A percentile compares a stretch with the other conserved stretches of the same genome.
phyloP scores from a whole-genome alignment of 2,797 vertebrate species.

The Halcyon leucocephala region DNA sequence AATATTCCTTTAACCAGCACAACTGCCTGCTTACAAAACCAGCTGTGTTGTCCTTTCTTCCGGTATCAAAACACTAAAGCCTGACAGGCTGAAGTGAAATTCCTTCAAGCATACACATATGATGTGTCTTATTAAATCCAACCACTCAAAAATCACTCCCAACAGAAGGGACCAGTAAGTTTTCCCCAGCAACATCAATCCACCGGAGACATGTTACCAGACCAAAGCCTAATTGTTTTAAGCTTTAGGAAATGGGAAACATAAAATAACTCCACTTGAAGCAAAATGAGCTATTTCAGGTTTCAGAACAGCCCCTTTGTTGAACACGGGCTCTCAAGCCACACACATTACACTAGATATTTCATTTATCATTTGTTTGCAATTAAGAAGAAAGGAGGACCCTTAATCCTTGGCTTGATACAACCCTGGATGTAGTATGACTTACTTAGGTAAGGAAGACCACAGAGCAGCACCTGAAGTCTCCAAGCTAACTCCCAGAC shows the following conservation, averaged over 20 bases:
- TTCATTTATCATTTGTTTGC: neutral
- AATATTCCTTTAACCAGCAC: slow-evolving; percentile 25
- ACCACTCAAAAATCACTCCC: neutral
- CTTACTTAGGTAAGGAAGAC: neutral
- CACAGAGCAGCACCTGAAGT: neutral
- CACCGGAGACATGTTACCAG: neutral
- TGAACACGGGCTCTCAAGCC: neutral
- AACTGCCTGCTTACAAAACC: slow-evolving; percentile 21
- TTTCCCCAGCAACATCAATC: neutral
- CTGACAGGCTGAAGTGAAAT: neutral
- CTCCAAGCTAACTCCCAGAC: neutral
- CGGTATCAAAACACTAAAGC: neutral
- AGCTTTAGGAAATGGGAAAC: neutral
- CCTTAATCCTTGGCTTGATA: neutral
- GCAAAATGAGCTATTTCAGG: neutral
- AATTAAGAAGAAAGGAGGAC: neutral
- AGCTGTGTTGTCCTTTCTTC: neutral
- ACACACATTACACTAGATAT: neutral
- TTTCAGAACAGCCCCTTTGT: neutral
- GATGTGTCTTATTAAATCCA: neutral
- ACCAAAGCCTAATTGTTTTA: neutral
- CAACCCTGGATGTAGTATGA: neutral
- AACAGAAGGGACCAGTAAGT: neutral
- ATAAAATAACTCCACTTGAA: neutral
- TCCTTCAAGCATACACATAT: neutral